These are phyloP conservation scores for Etheostoma cragini DNA, from an alignment of 2,113 vertebrate genomes.

Conservation along the genomic window DNA sequence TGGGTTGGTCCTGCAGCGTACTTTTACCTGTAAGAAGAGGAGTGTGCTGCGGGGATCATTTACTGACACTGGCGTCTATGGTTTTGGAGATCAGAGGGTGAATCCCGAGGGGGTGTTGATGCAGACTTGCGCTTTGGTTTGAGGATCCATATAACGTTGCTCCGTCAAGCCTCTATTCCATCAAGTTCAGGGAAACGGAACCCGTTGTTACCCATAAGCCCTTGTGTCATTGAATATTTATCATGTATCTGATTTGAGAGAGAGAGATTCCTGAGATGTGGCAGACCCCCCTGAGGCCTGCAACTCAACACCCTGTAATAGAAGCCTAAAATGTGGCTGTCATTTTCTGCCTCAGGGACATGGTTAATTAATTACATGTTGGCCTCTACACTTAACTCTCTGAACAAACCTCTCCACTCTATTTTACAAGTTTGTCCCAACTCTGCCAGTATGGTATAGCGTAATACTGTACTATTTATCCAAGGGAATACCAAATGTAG, in stretches of 20 bases:
- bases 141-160: slow-evolving; percentile 79
- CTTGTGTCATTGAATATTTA: slow-evolving; percentile 85
- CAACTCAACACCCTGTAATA: slow-evolving; percentile 83
- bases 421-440: slow-evolving; percentile 52
- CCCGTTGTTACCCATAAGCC: slow-evolving; percentile 80
- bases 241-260: slow-evolving; percentile 82
- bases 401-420: slow-evolving; percentile 60
- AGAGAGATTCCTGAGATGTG: slow-evolving; percentile 78
- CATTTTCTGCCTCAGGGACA: slow-evolving; percentile 80
- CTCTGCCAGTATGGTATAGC: slow-evolving; percentile 15
- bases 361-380: slow-evolving; percentile 83
- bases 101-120: slow-evolving; percentile 76
- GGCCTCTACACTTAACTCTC: slow-evolving; percentile 55
- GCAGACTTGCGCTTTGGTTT: slow-evolving; percentile 76
- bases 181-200: slow-evolving; percentile 78
- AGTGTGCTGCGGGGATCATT: slow-evolving; percentile 70
- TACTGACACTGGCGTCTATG: slow-evolving; percentile 74
- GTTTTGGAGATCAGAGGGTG: slow-evolving; percentile 80
- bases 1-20: slow-evolving; percentile 31
- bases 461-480: slow-evolving; percentile 13
- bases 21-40: slow-evolving; percentile 76
- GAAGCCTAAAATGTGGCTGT: slow-evolving; percentile 83
- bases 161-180: slow-evolving; percentile 67
- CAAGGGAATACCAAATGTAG: slow-evolving; percentile 50
- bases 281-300: slow-evolving; percentile 73